These are phyloP conservation scores for Drosophila tripunctata DNA, from an alignment of 2,888 invertebrate species.

Conservation along the genomic window DNA sequence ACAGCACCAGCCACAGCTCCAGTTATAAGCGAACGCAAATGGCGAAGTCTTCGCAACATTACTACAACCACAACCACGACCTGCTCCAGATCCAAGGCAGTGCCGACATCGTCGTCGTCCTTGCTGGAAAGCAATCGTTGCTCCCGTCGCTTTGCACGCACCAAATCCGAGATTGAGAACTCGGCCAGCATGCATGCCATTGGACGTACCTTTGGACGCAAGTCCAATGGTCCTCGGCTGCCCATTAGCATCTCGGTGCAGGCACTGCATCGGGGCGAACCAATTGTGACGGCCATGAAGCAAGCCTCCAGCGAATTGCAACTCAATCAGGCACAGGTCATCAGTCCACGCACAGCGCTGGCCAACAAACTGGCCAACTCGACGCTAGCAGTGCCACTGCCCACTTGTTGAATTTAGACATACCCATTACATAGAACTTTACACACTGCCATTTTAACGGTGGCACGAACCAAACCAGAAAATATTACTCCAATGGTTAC, in stretches of 20 bases:
- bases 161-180: constrained; percentile 62
- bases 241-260: constrained; percentile 68
- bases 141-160: constrained; percentile 60
- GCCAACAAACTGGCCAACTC: constrained; percentile 46
- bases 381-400: constrained; percentile 46
- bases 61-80: constrained; percentile 10
- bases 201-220: constrained; percentile 68
- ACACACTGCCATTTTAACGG: constrained; percentile 23
- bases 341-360: constrained; percentile 58
- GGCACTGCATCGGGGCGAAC: constrained; percentile 65
- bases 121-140: constrained; percentile 13
- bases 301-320: constrained; percentile 66
- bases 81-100: constrained; percentile 30
- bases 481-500: not conserved
- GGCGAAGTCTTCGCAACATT: constrained; percentile 65
- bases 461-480: constrained; percentile 3
- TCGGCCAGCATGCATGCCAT: constrained; percentile 69
- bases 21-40: constrained; percentile 56
- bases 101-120: constrained; percentile 3
- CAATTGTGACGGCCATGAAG: constrained; percentile 62
- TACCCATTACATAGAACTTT: not conserved
- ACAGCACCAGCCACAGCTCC: constrained; percentile 48
- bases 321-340: constrained; percentile 47
- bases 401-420: constrained; percentile 45
- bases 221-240: constrained; percentile 56